phyloP scores from a whole-genome alignment of 2,113 vertebrate species.

The Aplodontia rufa region DNA sequence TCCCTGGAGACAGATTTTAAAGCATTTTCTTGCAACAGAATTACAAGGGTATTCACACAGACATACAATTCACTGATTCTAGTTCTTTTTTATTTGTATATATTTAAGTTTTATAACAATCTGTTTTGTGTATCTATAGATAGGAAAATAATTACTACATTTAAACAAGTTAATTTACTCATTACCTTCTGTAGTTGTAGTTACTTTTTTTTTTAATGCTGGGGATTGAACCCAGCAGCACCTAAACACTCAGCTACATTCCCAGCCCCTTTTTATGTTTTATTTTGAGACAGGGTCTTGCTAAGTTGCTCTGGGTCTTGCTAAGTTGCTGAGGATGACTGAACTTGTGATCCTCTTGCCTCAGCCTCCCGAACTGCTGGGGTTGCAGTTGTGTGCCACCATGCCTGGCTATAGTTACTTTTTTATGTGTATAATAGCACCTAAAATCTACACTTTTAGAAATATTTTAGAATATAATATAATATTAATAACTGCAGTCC shows the following conservation, averaged over 20 bases:
- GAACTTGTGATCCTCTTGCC: too few relatives aligned
- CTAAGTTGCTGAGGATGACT: too few relatives aligned
- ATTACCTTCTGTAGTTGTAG: neutral
- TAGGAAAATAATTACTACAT: neutral
- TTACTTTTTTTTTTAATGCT: too few relatives aligned
- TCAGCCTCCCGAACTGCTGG: too few relatives aligned
- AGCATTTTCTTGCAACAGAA: slow-evolving; percentile 39
- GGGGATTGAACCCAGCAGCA: too few relatives aligned
- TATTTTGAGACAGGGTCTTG: too few relatives aligned
- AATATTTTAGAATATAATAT: neutral
- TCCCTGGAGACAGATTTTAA: slow-evolving; percentile 56
- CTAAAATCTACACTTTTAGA: neutral
- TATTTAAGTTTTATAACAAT: neutral
- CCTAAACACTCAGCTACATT: too few relatives aligned
- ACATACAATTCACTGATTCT: neutral
- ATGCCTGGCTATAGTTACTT: too few relatives aligned
- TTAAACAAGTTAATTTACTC: neutral
- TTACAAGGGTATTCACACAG: neutral
- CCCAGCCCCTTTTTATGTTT: too few relatives aligned
- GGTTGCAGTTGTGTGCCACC: too few relatives aligned
- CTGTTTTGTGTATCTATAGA: neutral
- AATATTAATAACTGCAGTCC: neutral
- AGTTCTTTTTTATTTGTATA: neutral
- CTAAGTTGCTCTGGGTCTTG: too few relatives aligned
- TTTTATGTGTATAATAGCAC: too few relatives aligned